phyloP scores from a whole-genome alignment of 2,113 vertebrate species.

The Dicrurus megarhynchus region DNA sequence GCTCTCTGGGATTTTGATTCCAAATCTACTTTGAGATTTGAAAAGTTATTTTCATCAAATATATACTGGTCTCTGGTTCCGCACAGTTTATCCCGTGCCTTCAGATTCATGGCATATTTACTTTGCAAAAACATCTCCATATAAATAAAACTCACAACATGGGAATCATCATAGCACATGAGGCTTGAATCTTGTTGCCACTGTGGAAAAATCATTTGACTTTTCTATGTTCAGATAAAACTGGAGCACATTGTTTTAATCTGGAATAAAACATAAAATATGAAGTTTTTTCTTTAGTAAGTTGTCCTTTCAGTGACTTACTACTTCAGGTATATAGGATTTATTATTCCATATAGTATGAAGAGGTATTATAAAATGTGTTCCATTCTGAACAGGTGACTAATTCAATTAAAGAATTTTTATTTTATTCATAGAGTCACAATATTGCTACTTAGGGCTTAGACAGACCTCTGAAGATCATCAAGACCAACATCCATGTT shows the following conservation, averaged over 20 bases:
- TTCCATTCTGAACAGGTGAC: background rate
- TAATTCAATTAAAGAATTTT: background rate
- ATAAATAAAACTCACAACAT: background rate
- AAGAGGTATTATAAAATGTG: background rate
- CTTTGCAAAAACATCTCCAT: background rate
- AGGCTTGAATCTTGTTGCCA: background rate
- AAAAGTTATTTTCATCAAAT: background rate
- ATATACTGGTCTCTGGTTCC: background rate
- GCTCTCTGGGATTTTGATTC: background rate
- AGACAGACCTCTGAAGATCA: background rate
- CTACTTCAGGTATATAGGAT: background rate
- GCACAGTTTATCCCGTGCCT: background rate
- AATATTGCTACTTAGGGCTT: background rate
- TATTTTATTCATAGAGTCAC: background rate
- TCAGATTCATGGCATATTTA: background rate
- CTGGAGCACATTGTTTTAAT: background rate
- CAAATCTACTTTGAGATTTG: background rate
- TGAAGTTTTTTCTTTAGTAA: background rate
- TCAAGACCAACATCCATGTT: background rate
- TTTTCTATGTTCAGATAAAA: background rate
- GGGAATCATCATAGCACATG: background rate
- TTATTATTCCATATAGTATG: background rate
- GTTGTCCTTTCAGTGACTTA: background rate
- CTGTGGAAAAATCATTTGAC: background rate
- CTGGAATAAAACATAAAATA: background rate